Base-by-base conservation (phyloP, 2,797 vertebrate species). In the Coilia nasus region DNA sequence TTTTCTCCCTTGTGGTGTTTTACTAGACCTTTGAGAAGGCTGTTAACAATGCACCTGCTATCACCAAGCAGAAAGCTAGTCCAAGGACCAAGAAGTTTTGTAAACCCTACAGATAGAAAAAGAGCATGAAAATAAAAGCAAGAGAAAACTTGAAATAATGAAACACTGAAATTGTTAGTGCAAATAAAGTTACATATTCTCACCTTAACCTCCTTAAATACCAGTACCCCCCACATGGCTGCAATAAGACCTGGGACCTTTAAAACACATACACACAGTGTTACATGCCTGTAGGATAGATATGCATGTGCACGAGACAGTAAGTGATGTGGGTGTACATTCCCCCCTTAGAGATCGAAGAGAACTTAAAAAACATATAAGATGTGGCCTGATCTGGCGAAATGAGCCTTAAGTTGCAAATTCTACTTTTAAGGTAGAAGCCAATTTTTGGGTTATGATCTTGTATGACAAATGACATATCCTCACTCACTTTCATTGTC, bases 221-320 rank as follows among this genome's bases (percentile, higher is more conserved):
- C 91, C 25, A 97, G 85, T 82, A 97, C 92, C 87, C 96, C 95
- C 96, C 96, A 97, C 88, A 96, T 67, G 59, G 96, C 94, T 90
- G 96, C 96, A 91, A 97, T 91, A 83, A 97, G 88, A 81, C 97
- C 97, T 89, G 96, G 96, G 83, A 95, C 96, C 96, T 97, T 89
- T 87, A 7, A 88, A 88, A 84, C 62, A 90, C 89, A 41, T 15
- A 23, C 12, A 31, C 28, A 57, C 21, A 35, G 62, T n/a, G 57
- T 41, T 6, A 44, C 19, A n/a, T 47, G 25, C 25, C 31, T 2
- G 78, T 54, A 6, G 54, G 54, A 19, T 81, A 78, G 50, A 10
- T 54, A 9, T 54, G 50, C 1, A 54, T 54, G 50, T 59, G 21
- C 21, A 59, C 57, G 57, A 21, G 54, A 56, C 9, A 56, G 9